These are phyloP conservation scores for Sceloporus tristichus DNA, from an alignment of 2,113 vertebrate genomes.

Conservation along the genomic window DNA sequence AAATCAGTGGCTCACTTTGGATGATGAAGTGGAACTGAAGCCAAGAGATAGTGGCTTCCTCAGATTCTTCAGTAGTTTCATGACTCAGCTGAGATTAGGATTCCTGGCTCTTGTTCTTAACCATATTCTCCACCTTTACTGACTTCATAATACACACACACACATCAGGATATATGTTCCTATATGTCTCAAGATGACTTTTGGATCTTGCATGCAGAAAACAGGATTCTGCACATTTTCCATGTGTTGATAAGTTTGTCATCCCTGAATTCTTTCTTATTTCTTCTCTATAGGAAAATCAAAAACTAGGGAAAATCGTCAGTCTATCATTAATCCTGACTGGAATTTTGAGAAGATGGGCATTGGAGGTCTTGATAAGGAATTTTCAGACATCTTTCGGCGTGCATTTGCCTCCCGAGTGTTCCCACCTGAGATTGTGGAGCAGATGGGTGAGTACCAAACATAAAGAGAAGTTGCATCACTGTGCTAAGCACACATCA, in stretches of 20 bases:
- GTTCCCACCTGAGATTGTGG: conserved; percentile 96
- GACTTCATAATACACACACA: neutral
- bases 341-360: conserved; percentile 99
- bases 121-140: neutral
- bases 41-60: neutral
- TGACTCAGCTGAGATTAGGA: neutral
- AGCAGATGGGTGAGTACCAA: conserved; percentile 93
- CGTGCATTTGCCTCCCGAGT: conserved; percentile 96
- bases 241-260: neutral
- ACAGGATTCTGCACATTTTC: neutral
- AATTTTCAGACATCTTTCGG: conserved; percentile 97
- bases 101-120: neutral
- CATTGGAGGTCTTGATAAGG: conserved; percentile 96
- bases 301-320: conserved; percentile 91
- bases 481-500: neutral
- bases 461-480: neutral
- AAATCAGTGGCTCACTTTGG: too few relatives aligned
- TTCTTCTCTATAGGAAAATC: conserved; percentile 85
- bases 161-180: neutral
- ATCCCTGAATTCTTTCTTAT: neutral
- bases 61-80: neutral
- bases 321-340: conserved; percentile 98
- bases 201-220: neutral
- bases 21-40: neutral
- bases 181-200: neutral